phyloP scores from a whole-genome alignment of 2,797 vertebrate species.

The Xiphorhynchus erythropygius region DNA sequence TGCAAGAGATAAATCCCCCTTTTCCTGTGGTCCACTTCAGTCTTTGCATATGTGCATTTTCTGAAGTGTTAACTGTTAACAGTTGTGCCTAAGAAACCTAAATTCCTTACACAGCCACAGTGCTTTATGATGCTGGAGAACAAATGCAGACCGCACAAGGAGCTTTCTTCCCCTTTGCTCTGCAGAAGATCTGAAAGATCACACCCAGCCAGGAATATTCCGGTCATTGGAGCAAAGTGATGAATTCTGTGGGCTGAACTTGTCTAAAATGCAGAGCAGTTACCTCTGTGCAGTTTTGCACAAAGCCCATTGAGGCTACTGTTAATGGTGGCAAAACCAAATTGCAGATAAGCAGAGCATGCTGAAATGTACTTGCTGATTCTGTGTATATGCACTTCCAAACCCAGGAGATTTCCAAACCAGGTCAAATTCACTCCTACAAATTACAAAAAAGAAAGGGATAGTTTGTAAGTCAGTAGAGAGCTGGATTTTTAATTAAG shows the following conservation, averaged over 20 bases:
- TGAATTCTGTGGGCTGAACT: not conserved
- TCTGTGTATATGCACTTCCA: not conserved
- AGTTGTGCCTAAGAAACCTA: constrained; percentile 32
- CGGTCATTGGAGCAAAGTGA: not conserved
- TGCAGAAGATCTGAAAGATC: not conserved
- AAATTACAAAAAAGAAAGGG: not conserved
- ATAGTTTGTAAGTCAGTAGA: not conserved
- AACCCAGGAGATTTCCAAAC: not conserved
- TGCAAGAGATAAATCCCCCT: constrained; percentile 41
- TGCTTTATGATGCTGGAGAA: not conserved
- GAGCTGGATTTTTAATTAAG: not conserved
- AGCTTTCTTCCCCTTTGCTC: not conserved
- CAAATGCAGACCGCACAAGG: not conserved
- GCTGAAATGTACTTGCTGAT: not conserved
- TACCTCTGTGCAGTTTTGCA: not conserved
- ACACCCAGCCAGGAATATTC: not conserved
- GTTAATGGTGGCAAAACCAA: not conserved
- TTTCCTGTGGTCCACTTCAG: constrained; percentile 38
- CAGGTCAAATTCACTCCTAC: not conserved
- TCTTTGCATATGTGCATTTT: constrained; percentile 29
- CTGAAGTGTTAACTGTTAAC: constrained; percentile 33
- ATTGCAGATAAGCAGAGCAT: not conserved
- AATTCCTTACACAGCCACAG: constrained; percentile 7
- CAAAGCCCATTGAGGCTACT: not conserved
- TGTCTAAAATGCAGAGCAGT: not conserved